Percentiles rank a stretch among this genome's conserved stretches.
Evolutionary conservation across 2,113 vertebrate genomes (phyloP).

Genomic region (Eurystomus gularis): DNA sequence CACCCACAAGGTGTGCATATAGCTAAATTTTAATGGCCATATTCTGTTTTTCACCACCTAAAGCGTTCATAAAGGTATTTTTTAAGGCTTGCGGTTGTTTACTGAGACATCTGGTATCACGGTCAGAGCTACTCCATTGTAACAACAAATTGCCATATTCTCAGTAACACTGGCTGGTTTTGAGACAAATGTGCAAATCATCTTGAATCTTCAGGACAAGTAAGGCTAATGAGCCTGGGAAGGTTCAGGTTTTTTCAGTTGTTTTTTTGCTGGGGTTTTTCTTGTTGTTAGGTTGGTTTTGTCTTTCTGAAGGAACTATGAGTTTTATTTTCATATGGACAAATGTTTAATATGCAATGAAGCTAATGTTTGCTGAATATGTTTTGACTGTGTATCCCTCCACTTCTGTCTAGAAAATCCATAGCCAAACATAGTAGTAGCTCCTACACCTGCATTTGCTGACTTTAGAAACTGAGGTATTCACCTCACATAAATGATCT

Average conservation of each 20-base stretch:
- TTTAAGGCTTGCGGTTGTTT: background rate
- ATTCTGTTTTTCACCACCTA: background rate
- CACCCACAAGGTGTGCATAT: rapidly evolving
- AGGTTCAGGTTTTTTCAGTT: background rate
- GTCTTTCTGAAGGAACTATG: background rate
- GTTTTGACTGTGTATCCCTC: background rate
- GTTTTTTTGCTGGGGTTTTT: rapidly evolving
- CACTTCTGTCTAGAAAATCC: background rate
- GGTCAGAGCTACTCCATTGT: background rate
- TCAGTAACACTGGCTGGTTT: background rate
- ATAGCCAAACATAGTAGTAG: background rate
- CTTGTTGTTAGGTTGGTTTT: rapidly evolving
- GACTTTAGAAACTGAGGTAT: background rate
- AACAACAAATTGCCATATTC: background rate
- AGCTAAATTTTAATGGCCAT: background rate
- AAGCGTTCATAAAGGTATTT: background rate
- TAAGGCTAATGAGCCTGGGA: background rate
- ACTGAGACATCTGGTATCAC: background rate
- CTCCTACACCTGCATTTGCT: background rate
- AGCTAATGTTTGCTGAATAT: background rate
- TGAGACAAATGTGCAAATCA: background rate
- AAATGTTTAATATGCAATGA: background rate
- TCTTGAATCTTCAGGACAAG: background rate
- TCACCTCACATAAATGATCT: background rate
- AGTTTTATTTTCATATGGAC: background rate